A percentile compares a stretch with the other conserved stretches of the same genome.
Conservation (phyloP, 2,113 vertebrate species). For the Onychostruthus taczanowskii region DNA sequence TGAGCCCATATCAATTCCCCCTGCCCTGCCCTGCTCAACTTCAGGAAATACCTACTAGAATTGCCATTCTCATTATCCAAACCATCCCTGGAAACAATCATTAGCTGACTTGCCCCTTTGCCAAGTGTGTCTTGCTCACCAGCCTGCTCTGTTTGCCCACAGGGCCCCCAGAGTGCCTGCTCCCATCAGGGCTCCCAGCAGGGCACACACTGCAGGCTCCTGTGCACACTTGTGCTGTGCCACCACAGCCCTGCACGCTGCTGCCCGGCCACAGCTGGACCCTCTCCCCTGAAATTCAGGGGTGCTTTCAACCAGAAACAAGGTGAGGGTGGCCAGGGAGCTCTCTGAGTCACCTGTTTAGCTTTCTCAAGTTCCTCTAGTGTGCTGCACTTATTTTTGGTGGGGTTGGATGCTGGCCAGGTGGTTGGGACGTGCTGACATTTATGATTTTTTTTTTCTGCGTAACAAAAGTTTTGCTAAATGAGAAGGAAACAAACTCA, state of each 20-base stretch:
- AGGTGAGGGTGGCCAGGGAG: background rate
- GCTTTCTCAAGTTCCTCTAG: background rate
- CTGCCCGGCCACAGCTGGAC: accelerated
- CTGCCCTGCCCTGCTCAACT: background rate
- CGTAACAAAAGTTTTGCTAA: background rate
- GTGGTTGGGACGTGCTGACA: background rate
- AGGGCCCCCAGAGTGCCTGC: accelerated
- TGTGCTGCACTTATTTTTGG: background rate
- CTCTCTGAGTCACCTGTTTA: background rate
- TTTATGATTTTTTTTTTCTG: background rate
- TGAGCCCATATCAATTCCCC: slow-evolving; percentile 11
- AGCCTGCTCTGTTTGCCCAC: background rate
- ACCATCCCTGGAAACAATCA: background rate
- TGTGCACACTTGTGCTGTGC: background rate
- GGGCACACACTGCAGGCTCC: background rate
- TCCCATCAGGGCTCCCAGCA: background rate
- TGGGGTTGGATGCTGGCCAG: background rate
- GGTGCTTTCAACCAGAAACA: background rate
- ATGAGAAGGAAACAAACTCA: background rate
- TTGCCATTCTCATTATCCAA: background rate
- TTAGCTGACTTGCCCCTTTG: background rate
- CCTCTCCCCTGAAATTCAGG: background rate
- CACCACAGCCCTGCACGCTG: accelerated
- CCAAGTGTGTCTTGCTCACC: background rate
- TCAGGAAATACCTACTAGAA: slow-evolving; percentile 13